Evolutionary conservation across 2,797 vertebrate genomes (phyloP), one percentile per base, ranked within the genome.

Genomic region (Tapirus indicus): DNA sequence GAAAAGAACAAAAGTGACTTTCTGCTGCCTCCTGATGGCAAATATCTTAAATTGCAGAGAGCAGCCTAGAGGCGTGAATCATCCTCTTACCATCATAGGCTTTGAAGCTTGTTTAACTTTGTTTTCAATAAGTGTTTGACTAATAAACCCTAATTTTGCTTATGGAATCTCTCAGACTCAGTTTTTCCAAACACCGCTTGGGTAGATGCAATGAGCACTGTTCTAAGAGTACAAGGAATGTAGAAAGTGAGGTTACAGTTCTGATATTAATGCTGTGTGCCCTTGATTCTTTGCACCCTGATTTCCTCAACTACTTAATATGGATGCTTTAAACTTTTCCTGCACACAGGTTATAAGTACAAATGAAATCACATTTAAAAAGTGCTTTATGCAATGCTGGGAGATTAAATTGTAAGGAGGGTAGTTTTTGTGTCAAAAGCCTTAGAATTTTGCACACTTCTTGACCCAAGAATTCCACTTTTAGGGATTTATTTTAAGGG

Each of bases 31-130:
- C 60, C 66, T 92, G 35, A 62, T 80, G 75, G 44, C 49, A 80
- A 91, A 91, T 80, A 71, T 58, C 56, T 92, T 74, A 60, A 95
- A 96, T 94, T 93, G 58, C 84, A 88, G 83, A 88, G 27, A 91
- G 18, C 29, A 18, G 47, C 7, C 11, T 89, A 64, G 88, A 90
- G 13, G 10, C 21, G n/a, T 72, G 75, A 83, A 2, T 21, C 17
- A 35, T 16, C 7, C 5, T 38, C 7, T 78, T 72, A 90, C n/a
- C 17, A 47, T 47, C 56, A 62, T 47, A 90, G n/a, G 14, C 2
- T 71, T 62, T 84, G 54, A 6, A 93, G 35, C 2, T 20, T 35
- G 3, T 60, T 95, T 78, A 72, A 54, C 13, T 68, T 94, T 64
- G 38, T 69, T 92, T 95, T 82, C 54, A 62, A 74, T 77, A 93